Percentiles rank a stretch among this genome's conserved stretches.
Evolutionary conservation across 2,113 vertebrate genomes (phyloP).

Genomic region (Gavia stellata): DNA sequence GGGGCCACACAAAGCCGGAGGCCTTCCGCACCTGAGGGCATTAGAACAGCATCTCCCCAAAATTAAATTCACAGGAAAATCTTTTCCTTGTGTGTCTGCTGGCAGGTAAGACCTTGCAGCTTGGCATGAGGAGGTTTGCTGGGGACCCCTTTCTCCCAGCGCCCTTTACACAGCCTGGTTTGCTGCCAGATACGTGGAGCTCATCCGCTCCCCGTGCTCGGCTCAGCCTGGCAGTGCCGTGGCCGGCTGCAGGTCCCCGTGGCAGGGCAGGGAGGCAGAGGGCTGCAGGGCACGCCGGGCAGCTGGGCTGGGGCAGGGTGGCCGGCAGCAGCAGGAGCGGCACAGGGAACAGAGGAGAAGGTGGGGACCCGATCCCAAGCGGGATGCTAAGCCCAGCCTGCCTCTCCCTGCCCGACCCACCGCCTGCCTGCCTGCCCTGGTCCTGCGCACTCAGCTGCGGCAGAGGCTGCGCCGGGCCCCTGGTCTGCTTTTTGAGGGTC

Average conservation of each 20-base stretch:
- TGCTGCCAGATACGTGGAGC: neutral
- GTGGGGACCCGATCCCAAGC: neutral
- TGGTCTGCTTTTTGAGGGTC: neutral
- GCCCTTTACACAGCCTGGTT: neutral
- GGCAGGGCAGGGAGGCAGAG: neutral
- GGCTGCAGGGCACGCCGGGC: neutral
- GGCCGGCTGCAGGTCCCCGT: neutral
- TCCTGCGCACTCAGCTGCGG: neutral
- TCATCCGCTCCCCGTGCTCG: neutral
- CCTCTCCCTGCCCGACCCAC: neutral
- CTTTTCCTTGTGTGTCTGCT: neutral
- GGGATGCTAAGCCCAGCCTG: neutral
- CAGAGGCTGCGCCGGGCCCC: neutral
- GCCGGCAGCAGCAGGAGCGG: neutral
- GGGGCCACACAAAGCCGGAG: neutral
- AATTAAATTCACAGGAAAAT: neutral
- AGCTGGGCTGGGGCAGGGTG: neutral
- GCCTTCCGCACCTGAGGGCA: accelerated
- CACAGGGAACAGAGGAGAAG: neutral
- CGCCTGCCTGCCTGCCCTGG: neutral
- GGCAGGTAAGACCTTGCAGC: neutral
- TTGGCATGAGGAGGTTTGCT: neutral
- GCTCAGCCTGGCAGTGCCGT: neutral
- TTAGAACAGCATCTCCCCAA: neutral
- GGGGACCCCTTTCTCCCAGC: neutral